Conservation (phyloP, 2,888 invertebrate species). For the Cryptus viduatorius region DNA sequence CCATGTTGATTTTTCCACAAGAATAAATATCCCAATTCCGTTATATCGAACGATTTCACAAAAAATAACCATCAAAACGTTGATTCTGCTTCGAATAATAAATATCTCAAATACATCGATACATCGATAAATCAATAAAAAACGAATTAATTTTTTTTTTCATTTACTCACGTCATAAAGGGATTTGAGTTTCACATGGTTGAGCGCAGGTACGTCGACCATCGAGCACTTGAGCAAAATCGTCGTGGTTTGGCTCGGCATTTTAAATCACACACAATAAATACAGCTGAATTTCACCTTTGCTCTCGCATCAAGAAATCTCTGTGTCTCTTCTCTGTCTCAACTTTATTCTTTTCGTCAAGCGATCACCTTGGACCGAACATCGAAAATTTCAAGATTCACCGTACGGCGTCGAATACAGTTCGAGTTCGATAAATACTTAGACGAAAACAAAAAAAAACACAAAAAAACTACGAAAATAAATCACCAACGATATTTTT, state of each 20-base stretch:
- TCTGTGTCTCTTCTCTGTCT: constrained; percentile 10
- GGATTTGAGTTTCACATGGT: constrained; percentile 83
- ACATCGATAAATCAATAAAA: not conserved
- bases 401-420: not conserved
- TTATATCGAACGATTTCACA: too few species aligned
- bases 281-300: constrained; percentile 28
- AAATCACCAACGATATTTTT: constrained; percentile 6
- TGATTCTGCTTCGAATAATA: too few species aligned
- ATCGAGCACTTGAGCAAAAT: constrained; percentile 84
- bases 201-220: constrained; percentile 83
- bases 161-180: constrained; percentile 81
- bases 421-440: constrained; percentile 1
- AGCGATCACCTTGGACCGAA: not conserved
- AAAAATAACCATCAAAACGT: too few species aligned
- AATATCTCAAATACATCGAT: not conserved
- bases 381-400: not conserved
- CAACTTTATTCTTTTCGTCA: not conserved
- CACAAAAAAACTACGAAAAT: not conserved
- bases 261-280: constrained; percentile 68
- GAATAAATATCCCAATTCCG: not conserved
- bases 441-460: not conserved
- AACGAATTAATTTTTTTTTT: not conserved
- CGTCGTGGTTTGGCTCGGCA: constrained; percentile 84
- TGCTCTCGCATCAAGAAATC: constrained; percentile 11
- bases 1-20: not conserved